These are phyloP conservation scores for Percina caprodes DNA, from an alignment of 2,113 vertebrate species.

Conservation along the genomic window DNA sequence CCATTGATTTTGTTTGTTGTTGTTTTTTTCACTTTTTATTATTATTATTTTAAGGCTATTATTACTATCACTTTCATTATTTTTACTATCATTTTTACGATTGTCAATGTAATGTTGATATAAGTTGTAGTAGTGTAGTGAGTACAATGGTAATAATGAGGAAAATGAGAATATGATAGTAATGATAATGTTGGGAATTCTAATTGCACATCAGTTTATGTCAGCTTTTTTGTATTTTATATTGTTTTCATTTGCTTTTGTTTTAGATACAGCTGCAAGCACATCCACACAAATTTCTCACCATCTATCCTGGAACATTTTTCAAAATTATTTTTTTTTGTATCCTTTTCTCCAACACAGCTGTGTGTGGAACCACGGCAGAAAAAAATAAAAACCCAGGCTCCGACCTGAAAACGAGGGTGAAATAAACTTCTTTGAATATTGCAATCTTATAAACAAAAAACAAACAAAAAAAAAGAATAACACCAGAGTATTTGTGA, in stretches of 20 bases:
- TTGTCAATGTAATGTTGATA: conserved; percentile 69
- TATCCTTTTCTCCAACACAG: conserved; percentile 83
- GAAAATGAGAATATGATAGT: conserved; percentile 71
- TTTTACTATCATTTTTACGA: conserved; percentile 85
- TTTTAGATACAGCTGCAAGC: conserved; percentile 58
- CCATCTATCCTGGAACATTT: conserved; percentile 82
- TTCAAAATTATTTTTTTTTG: conserved; percentile 69
- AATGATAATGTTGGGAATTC: conserved; percentile 74
- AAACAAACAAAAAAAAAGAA: conserved; percentile 74
- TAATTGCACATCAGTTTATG: conserved; percentile 88
- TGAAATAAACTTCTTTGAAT: conserved; percentile 82
- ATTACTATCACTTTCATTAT: conserved; percentile 80
- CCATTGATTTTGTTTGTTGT: conserved; percentile 71
- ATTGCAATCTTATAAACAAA: conserved; percentile 80
- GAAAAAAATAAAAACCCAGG: conserved; percentile 63
- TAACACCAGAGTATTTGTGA: conserved; percentile 90
- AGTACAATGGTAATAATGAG: conserved; percentile 67
- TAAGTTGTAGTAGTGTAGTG: conserved; percentile 66
- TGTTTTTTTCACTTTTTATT: conserved; percentile 76
- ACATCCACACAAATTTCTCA: conserved; percentile 82
- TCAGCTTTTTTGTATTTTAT: conserved; percentile 93
- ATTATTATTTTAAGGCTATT: conserved; percentile 23
- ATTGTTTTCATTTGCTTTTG: conserved; percentile 75
- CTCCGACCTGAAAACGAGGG: conserved; percentile 81
- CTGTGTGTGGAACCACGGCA: conserved; percentile 81